These are phyloP conservation scores for Phainopepla nitens DNA, from an alignment of 2,113 vertebrate species.

Conservation along the genomic window DNA sequence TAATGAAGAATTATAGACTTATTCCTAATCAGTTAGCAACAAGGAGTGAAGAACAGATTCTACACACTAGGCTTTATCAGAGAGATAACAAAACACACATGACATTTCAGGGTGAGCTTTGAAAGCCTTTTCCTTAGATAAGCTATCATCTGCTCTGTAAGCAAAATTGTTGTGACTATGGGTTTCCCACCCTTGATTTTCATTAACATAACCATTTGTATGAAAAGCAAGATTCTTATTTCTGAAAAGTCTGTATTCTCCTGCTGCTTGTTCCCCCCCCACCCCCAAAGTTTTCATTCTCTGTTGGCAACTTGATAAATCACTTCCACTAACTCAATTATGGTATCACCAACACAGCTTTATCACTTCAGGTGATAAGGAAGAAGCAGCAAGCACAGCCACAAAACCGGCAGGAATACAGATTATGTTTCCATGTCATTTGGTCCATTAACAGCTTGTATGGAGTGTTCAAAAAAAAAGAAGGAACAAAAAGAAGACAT, in stretches of 20 bases:
- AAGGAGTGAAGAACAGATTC: background rate
- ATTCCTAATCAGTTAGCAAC: background rate
- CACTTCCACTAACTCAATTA: slow-evolving; percentile 48
- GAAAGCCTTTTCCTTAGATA: background rate
- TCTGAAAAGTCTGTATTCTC: slow-evolving; percentile 22
- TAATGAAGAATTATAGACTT: background rate
- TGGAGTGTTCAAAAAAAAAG: background rate
- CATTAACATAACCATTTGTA: slow-evolving; percentile 41
- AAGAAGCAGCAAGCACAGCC: slow-evolving; percentile 39
- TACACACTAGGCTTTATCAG: background rate
- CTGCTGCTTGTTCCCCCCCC: background rate
- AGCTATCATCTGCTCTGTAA: background rate
- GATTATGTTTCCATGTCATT: slow-evolving; percentile 35
- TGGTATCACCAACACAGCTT: slow-evolving; percentile 38
- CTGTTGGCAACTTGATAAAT: slow-evolving; percentile 51
- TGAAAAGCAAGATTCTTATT: background rate
- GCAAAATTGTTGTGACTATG: background rate
- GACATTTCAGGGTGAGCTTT: slow-evolving; percentile 2
- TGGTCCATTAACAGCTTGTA: slow-evolving; percentile 36
- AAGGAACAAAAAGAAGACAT: background rate
- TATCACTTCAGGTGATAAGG: slow-evolving; percentile 44
- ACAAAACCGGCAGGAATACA: slow-evolving; percentile 42
- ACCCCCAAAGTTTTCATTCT: background rate
- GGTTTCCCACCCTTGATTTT: background rate
- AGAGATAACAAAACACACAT: slow-evolving; percentile 19